phyloP scores from a whole-genome alignment of 2,113 vertebrate species.

The Fulmarus glacialis region DNA sequence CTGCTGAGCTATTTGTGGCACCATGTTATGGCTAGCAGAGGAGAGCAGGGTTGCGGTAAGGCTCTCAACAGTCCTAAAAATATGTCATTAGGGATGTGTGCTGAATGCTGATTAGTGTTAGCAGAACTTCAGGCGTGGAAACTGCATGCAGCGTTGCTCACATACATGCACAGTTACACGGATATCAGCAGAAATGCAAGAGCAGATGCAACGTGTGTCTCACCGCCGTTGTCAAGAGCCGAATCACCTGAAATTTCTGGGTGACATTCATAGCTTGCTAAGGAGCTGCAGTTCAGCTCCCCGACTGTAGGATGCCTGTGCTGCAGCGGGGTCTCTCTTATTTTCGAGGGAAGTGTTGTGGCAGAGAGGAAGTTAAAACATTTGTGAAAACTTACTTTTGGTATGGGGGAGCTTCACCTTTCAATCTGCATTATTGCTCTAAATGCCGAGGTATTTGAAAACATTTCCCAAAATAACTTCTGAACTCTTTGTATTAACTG shows the following conservation, averaged over 20 bases:
- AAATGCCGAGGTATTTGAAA: neutral
- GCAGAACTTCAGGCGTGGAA: neutral
- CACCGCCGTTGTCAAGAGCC: rapidly evolving
- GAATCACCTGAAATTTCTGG: neutral
- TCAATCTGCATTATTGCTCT: neutral
- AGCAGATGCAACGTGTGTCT: neutral
- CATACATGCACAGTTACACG: rapidly evolving
- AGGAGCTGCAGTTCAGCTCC: neutral
- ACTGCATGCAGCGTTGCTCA: rapidly evolving
- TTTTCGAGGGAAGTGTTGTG: neutral
- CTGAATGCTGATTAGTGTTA: neutral
- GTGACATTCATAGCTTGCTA: neutral
- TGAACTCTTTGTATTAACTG: neutral
- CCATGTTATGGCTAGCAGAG: neutral
- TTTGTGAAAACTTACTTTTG: neutral
- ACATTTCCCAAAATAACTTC: neutral
- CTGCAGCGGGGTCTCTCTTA: rapidly evolving
- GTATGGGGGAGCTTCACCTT: neutral
- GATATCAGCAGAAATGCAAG: neutral
- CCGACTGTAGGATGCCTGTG: rapidly evolving
- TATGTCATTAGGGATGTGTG: neutral
- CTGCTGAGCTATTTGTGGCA: neutral
- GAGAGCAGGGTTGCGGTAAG: neutral
- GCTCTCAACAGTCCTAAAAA: neutral
- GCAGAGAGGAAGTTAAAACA: neutral